These are phyloP conservation scores for Myotis yumanensis DNA, from an alignment of 2,113 vertebrate species.

Conservation along the genomic window DNA sequence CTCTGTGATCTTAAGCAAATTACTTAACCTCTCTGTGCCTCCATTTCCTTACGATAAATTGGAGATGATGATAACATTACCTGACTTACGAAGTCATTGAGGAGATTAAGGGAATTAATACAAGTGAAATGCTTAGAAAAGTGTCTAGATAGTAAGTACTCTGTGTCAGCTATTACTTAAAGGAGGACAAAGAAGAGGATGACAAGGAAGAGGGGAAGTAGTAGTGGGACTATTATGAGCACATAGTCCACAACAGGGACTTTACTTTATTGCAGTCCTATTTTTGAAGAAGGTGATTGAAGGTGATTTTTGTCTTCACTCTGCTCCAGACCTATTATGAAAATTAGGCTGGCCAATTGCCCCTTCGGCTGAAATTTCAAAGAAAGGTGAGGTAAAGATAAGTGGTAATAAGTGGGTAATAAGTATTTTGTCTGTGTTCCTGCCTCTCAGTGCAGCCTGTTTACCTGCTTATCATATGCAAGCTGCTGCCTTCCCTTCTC, in stretches of 20 bases:
- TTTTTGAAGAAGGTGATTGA: neutral
- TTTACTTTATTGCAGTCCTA: neutral
- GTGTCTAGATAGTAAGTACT: neutral
- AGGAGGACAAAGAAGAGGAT: neutral
- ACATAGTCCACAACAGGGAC: neutral
- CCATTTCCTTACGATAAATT: constrained; percentile 19
- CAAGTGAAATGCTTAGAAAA: neutral
- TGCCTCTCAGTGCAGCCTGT: neutral
- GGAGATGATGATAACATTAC: neutral
- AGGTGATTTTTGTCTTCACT: neutral
- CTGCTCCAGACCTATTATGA: neutral
- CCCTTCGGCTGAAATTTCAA: neutral
- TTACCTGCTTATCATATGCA: neutral
- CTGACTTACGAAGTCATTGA: neutral
- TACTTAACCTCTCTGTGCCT: neutral
- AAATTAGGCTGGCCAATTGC: neutral
- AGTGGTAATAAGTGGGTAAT: neutral
- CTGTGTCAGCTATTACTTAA: neutral
- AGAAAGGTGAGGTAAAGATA: neutral
- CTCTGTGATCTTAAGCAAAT: neutral
- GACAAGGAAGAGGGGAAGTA: neutral
- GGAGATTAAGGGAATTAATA: neutral
- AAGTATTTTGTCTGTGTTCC: neutral
- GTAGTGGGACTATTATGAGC: neutral
- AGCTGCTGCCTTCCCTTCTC: neutral